phyloP scores from a whole-genome alignment of 2,113 vertebrate species.

The Odocoileus hemionus region DNA sequence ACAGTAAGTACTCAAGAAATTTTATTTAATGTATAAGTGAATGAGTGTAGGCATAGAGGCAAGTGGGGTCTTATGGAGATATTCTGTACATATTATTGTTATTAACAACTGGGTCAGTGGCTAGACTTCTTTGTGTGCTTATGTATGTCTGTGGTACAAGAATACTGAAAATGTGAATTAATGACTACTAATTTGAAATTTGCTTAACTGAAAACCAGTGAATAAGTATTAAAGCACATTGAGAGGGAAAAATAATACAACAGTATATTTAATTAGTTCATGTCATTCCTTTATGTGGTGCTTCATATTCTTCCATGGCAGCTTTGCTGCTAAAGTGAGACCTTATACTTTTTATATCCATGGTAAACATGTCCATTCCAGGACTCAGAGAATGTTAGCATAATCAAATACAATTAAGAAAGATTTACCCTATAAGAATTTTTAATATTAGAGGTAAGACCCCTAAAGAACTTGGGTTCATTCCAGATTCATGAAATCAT shows the following conservation, averaged over 20 bases:
- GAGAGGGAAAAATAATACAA: neutral
- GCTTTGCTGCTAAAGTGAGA: neutral
- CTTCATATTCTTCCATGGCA: neutral
- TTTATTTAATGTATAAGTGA: neutral
- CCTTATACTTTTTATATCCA: neutral
- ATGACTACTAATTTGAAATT: neutral
- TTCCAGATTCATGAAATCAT: constrained; percentile 49
- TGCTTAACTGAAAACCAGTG: neutral
- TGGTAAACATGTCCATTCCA: constrained; percentile 2
- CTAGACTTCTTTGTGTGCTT: neutral
- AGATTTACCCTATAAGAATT: neutral
- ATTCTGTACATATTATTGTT: neutral
- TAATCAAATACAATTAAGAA: constrained; percentile 38
- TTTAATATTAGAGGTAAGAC: constrained; percentile 8
- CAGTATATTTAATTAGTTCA: constrained; percentile 17
- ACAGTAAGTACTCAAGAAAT: neutral
- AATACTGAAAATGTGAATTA: neutral
- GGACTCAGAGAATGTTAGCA: constrained; percentile 23
- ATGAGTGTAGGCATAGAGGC: neutral
- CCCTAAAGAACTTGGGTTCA: neutral
- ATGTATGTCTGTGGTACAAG: neutral
- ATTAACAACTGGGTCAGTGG: neutral
- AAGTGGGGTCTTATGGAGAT: neutral
- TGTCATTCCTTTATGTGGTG: neutral
- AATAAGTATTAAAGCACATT: neutral